Evolutionary conservation across 2,888 invertebrate genomes (phyloP).

Genomic region (Hanleya hanleyi): DNA sequence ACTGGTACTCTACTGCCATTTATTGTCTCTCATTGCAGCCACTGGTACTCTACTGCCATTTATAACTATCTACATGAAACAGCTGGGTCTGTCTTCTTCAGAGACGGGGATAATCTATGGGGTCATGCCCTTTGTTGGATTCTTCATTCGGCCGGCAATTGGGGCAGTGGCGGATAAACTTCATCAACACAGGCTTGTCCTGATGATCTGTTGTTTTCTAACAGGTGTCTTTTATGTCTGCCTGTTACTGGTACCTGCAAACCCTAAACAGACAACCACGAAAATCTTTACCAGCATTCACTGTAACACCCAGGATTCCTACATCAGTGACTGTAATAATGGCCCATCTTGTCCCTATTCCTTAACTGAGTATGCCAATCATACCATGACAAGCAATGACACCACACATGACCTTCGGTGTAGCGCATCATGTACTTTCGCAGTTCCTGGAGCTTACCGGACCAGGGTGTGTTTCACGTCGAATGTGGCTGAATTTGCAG

Average conservation of each 20-base stretch:
- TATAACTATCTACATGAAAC: constrained; percentile 85
- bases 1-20: no score
- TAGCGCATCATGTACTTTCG: constrained; percentile 29
- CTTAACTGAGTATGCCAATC: constrained; percentile 14
- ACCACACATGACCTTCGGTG: neutral
- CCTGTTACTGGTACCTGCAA: constrained; percentile 76
- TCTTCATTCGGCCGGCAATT: constrained; percentile 84
- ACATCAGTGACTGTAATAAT: constrained; percentile 48
- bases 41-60: constrained; percentile 88
- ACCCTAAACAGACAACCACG: constrained; percentile 3
- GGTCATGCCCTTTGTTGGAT: constrained; percentile 85
- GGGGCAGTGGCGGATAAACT: constrained; percentile 86
- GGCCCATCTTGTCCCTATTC: constrained; percentile 13
- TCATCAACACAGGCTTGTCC: constrained; percentile 86
- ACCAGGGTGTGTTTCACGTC: constrained; percentile 42
- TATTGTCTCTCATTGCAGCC: constrained; percentile 82
- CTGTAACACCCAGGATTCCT: constrained; percentile 56
- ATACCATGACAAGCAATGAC: neutral
- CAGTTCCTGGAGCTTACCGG: constrained; percentile 19
- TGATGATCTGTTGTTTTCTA: constrained; percentile 84
- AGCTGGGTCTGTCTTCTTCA: constrained; percentile 82
- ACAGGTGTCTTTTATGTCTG: constrained; percentile 88
- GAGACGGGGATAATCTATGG: constrained; percentile 87
- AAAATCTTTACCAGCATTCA: constrained; percentile 44
- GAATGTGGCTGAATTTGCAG: constrained; percentile 20